These are phyloP conservation scores for Carassius gibelio DNA, from an alignment of 2,113 vertebrate species.

Conservation along the genomic window DNA sequence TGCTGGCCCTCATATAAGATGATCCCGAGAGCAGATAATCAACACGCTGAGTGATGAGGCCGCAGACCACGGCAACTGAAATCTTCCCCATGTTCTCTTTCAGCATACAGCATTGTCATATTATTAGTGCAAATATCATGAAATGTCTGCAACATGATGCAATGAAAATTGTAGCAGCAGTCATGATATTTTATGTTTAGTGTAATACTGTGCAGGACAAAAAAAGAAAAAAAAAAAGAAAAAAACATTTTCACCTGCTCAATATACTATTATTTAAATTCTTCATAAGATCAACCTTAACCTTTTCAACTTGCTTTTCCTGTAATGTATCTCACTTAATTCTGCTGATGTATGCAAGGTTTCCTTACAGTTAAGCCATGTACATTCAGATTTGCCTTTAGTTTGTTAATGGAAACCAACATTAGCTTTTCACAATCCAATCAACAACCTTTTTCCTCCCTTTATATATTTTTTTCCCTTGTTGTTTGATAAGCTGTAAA, in stretches of 20 bases:
- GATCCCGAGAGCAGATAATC: slow-evolving; percentile 51
- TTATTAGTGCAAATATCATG: slow-evolving; percentile 7
- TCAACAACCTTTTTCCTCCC: background rate
- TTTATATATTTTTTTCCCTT: background rate
- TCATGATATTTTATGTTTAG: background rate
- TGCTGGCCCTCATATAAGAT: slow-evolving; percentile 46
- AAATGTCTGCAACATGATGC: background rate
- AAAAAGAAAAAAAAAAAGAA: background rate
- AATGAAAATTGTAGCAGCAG: background rate
- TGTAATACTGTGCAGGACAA: background rate
- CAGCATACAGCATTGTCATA: background rate
- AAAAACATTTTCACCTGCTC: background rate
- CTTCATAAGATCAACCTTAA: background rate
- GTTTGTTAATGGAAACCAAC: background rate
- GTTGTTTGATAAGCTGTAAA: background rate
- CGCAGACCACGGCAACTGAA: slow-evolving; percentile 3
- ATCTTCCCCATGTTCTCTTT: background rate
- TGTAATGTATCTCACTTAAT: background rate
- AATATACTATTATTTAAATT: background rate
- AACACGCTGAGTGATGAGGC: slow-evolving; percentile 36
- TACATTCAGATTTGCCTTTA: background rate
- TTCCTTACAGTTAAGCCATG: background rate
- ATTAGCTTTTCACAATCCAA: background rate
- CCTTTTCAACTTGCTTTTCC: background rate
- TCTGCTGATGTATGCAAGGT: background rate